Base-by-base conservation (phyloP, 2,888 invertebrate species). In the Panopea generosa region DNA sequence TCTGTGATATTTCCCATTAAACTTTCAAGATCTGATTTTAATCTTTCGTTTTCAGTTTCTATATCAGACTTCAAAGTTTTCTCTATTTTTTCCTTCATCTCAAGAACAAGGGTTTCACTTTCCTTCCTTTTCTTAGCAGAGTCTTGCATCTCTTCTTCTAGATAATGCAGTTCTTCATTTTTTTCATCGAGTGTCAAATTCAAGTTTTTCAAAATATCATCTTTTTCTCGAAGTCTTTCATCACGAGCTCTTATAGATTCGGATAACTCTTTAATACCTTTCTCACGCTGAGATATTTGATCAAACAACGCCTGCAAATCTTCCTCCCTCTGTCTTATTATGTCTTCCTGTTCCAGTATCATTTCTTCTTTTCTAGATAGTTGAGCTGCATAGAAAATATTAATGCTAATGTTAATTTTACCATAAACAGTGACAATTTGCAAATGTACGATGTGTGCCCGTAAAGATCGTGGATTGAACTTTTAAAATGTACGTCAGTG, bases 151-250 rank as follows among this genome's bases (percentile, higher is more conserved):
- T 87, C 87, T 43, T 87, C 87, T 59, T 87, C 88, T 57, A 90
- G 73, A 52, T 82, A 89, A 27, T 82, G 85, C 14, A 90, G 67
- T 62, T 91, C 89, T 29, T 86, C 85, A 38, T 83, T 81, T 65
- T 90, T 87, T 43, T 86, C 84, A 56, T 86, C 85, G 18, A 90
- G 63, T 24, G 73, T 85, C 2, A 70, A 53, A 66, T 89, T 89
- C 16, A 91, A 60, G 49, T 86, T 82, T 55, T 84, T 82, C 16
- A 91, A 61, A 16, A 89, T 83, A 16, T 89, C 88, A 63, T 91
- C 91, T 74, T 91, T 92, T 60, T 92, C 62, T 49, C 84, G 87
- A 16, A 92, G 72, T 33, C 90, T 71, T 47, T 90, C 91, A 55
- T 92, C 91, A 26, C 90, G 73, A 7, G 79, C 79, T 4, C 89